These are phyloP conservation scores for Lamellibrachia luymesi DNA, from an alignment of 1,140 invertebrate species.

Conservation along the genomic window DNA sequence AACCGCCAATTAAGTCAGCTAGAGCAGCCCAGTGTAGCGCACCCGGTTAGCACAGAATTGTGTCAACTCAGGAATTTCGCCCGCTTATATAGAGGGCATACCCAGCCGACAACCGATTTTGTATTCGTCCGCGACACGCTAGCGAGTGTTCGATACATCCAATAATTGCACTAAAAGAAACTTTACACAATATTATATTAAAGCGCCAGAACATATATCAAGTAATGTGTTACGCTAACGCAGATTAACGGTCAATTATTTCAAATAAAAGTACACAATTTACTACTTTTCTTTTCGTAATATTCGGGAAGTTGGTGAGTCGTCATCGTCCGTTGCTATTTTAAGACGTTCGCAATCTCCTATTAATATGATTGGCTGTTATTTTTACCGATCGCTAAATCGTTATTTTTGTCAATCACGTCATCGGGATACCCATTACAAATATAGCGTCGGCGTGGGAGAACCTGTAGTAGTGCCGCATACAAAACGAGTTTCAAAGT, in stretches of 20 bases:
- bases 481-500: neutral
- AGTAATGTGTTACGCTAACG: neutral
- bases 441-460: neutral
- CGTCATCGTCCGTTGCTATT: neutral
- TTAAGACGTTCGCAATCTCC: neutral
- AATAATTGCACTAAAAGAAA: neutral
- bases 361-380: neutral
- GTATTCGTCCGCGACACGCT: neutral
- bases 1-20: neutral
- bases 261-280: neutral
- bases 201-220: neutral
- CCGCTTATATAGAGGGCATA: neutral
- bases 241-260: neutral
- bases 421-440: neutral
- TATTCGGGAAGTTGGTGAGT: neutral
- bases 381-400: neutral
- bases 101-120: neutral
- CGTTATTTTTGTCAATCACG: neutral
- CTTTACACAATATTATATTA: neutral
- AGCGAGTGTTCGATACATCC: neutral
- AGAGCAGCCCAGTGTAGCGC: neutral
- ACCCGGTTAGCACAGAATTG: neutral
- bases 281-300: conserved; percentile 1
- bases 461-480: neutral
- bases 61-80: neutral